Evolutionary conservation across 2,888 invertebrate species (phyloP), one percentile per base, ranked within the genome.

Genomic region (Calephelis perditalis): DNA sequence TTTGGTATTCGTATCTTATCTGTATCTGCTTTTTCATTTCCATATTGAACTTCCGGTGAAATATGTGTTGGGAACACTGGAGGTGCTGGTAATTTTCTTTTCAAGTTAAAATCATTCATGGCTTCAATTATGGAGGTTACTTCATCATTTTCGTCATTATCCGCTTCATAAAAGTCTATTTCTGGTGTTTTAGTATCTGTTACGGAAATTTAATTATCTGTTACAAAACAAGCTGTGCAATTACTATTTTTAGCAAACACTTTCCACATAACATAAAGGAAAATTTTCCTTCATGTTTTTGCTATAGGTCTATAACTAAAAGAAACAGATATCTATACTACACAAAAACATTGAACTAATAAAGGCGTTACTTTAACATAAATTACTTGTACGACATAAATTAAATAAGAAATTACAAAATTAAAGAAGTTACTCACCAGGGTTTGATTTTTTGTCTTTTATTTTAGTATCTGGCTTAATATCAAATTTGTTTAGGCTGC

Each of bases 31-130:
- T 81, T 84, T 66, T 91, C 91, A 65, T 91, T 91, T 26, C 91
- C 91, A 63, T 91, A 91, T 72, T 91, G 91, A 2, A 91, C 89
- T 73, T 91, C 91, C n/a, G 87, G 91, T 36, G 82, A 75, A 26
- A 91, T 75, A 64, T 88, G 84, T 45, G 77, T 76, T 6, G 91
- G 91, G 67, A 83, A 91, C 9, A 91, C 78, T 12, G 91, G 91
- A 49, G 78, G 74, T 57, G 81, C 68, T 8, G 84, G 84, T 47
- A 80, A 67, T 67, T 78, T 81, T 64, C 73, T 79, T 64, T 74
- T 75, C 10, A 68, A 65, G 58, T 61, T 74, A 37, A 69, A 68
- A 63, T 78, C 77, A 60, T 75, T 71, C 37, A 71, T 71, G 43
- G 72, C 68, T 52, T 81, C 78, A 49, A 74, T 69, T 64, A 76